Base-by-base conservation (phyloP, 2,113 vertebrate species). In the Percopsis transmontana region DNA sequence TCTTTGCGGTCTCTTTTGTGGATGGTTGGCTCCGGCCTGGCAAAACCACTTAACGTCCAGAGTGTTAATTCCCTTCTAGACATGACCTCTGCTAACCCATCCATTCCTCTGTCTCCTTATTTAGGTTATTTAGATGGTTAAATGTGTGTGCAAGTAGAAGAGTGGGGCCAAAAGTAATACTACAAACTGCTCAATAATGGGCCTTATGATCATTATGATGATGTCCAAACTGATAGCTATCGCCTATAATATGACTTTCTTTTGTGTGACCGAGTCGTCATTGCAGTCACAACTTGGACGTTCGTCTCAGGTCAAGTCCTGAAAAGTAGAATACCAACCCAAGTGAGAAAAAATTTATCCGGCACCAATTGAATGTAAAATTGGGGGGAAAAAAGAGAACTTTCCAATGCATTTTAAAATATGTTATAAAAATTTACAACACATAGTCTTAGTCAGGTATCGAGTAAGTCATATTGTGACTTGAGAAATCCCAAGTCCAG, bases 21-120 rank as follows among this genome's bases (percentile, higher is more conserved):
- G 75, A 81, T 81, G 85, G 85, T 67, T 77, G 83, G 84, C 59
- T 78, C 67, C 51, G 66, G 75, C 78, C 85, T 83, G 74, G 81
- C 80, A 84, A 62, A 80, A 85, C 61, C 65, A 47, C 69, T 87
- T 82, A 86, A 60, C 44, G 64, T 77, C 77, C 16, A 56, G 15
- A 24, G 33, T 50, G 23, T 62, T 40, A 40, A 15, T 77, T 66
- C 50, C 0, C 19, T 48, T 51, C 39, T 21, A 59, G 15, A 70
- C 56, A 9, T 57, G 27, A 38, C 38, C 38, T 53, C 73, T 41
- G 66, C 20, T 23, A 4, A 15, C 40, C 38, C 63, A 12, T 58
- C 42, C 20, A 18, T 19, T 13, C n/a, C 19, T 38, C 23, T 20
- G 16, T 50, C 44, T 40, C 62, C 5, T 33, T 33, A 33, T 33